Evolutionary conservation across 2,113 vertebrate genomes (phyloP).

Genomic region (Protobothrops flavoviridis): DNA sequence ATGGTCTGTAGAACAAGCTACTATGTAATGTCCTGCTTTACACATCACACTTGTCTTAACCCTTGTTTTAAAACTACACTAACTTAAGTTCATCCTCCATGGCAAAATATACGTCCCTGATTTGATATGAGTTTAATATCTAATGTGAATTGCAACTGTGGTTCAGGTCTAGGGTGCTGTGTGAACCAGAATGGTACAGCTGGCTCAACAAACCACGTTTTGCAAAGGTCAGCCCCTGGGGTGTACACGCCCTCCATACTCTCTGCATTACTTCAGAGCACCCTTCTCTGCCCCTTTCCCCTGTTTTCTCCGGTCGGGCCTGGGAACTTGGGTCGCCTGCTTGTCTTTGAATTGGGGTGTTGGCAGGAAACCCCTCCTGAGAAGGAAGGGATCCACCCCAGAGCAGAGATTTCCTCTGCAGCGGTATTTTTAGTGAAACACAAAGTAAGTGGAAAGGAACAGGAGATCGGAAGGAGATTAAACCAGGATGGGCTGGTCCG

Average conservation of each 20-base stretch:
- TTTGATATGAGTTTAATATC: not conserved
- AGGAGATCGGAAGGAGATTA: slow-evolving; percentile 54
- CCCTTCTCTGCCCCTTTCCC: not conserved
- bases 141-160: not conserved
- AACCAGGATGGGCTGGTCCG: slow-evolving; percentile 34
- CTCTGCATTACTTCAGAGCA: not conserved
- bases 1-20: not conserved
- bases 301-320: not conserved
- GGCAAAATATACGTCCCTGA: not conserved
- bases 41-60: not conserved
- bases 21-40: not conserved
- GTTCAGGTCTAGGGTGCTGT: not conserved
- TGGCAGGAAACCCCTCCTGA: slow-evolving; percentile 63
- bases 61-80: not conserved
- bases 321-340: not conserved
- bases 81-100: not conserved
- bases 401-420: slow-evolving; percentile 43
- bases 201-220: not conserved
- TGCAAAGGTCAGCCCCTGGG: not conserved
- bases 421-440: slow-evolving; percentile 61
- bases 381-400: slow-evolving; percentile 62
- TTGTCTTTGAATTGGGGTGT: slow-evolving; percentile 45
- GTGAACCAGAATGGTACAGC: not conserved
- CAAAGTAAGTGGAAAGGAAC: slow-evolving; percentile 54
- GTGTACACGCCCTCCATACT: too few species aligned